These are phyloP conservation scores for Gobio gobio DNA, from an alignment of 2,113 vertebrate genomes.

Conservation along the genomic window DNA sequence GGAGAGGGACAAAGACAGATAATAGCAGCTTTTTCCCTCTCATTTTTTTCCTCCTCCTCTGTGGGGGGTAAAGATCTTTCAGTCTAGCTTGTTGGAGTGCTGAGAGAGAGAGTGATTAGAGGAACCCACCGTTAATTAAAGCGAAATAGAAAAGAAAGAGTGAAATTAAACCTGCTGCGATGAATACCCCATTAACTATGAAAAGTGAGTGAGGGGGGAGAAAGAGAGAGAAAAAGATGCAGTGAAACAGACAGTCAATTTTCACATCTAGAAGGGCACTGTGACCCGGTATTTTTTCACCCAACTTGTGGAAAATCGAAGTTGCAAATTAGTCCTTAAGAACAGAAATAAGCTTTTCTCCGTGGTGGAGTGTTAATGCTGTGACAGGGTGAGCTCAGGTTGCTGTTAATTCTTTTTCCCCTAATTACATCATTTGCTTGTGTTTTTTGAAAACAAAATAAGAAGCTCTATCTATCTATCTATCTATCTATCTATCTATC, in stretches of 20 bases:
- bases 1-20: slow-evolving; percentile 31
- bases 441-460: neutral
- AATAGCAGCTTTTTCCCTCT: slow-evolving; percentile 16
- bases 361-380: neutral
- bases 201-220: slow-evolving; percentile 47
- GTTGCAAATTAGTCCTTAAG: slow-evolving; percentile 23
- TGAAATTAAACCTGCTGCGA: slow-evolving; percentile 43
- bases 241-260: slow-evolving; percentile 36
- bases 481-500: neutral
- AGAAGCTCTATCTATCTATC: neutral
- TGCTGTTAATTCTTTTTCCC: neutral
- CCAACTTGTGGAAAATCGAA: slow-evolving; percentile 27
- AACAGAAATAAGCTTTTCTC: slow-evolving; percentile 31
- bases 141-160: slow-evolving; percentile 38
- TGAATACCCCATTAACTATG: slow-evolving; percentile 31
- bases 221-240: slow-evolving; percentile 45
- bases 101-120: slow-evolving; percentile 41
- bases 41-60: neutral
- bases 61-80: slow-evolving; percentile 33
- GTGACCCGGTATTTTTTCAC: slow-evolving; percentile 10
- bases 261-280: slow-evolving; percentile 27
- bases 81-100: slow-evolving; percentile 23
- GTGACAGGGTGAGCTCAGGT: neutral
- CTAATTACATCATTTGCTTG: neutral
- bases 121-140: slow-evolving; percentile 43